phyloP scores from a whole-genome alignment of 2,888 invertebrate genomes.

The Sipha maydis region DNA sequence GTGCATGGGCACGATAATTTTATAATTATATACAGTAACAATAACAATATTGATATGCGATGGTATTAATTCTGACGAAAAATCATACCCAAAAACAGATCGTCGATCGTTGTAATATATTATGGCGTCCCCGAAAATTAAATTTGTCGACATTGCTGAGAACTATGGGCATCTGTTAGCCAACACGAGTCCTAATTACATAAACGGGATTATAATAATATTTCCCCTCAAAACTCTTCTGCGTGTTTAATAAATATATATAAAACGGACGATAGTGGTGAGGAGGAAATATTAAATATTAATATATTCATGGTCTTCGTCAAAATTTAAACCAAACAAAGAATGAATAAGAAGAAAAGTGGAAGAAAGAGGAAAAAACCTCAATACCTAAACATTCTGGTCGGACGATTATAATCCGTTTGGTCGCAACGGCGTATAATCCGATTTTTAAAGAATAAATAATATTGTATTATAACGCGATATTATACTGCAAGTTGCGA shows the following conservation, averaged over 20 bases:
- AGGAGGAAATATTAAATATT: background rate
- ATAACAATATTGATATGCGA: no score
- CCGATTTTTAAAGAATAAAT: background rate
- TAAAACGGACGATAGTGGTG: background rate
- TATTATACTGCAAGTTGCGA: background rate
- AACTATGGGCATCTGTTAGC: constrained; percentile 13
- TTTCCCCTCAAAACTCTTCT: background rate
- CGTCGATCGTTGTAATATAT: background rate
- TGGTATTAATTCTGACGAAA: no score
- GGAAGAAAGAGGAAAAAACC: background rate
- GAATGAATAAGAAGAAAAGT: background rate
- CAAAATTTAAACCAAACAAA: constrained; percentile 12
- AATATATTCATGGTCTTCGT: constrained; percentile 23
- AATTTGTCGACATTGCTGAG: background rate
- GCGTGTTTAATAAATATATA: background rate
- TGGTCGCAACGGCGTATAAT: constrained; percentile 15
- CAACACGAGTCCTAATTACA: background rate
- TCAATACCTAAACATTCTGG: constrained; percentile 12
- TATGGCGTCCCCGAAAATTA: background rate
- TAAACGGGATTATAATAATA: constrained; percentile 1
- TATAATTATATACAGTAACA: no score
- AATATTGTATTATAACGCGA: no score
- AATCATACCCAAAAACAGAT: background rate
- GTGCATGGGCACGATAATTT: no score
- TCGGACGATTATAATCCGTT: constrained; percentile 37